Conservation (phyloP, 2,888 invertebrate species). For the Cyclophora albipunctata region DNA sequence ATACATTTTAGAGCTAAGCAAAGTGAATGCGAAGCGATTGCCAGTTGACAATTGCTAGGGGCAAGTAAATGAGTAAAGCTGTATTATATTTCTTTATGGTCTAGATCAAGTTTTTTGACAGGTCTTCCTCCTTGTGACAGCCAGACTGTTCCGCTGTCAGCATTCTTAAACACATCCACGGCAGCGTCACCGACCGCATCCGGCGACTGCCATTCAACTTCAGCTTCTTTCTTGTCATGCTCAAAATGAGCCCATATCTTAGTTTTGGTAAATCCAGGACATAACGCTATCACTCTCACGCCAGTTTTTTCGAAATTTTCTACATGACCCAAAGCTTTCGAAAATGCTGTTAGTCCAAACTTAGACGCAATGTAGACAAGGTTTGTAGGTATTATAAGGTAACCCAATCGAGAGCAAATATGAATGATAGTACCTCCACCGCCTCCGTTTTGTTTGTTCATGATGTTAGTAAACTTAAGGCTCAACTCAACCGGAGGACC, state of each 20-base stretch:
- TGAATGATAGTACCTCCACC: slow-evolving; percentile 77
- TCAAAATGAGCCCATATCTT: slow-evolving; percentile 4
- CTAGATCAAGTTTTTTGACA: no score
- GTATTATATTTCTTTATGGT: no score
- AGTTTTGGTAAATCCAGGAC: slow-evolving; percentile 34
- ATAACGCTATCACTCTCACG: slow-evolving; percentile 67
- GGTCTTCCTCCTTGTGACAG: slow-evolving; percentile 6
- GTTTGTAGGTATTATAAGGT: slow-evolving; percentile 64
- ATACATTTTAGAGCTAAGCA: no score
- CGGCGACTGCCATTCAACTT: neutral
- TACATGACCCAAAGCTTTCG: slow-evolving; percentile 58
- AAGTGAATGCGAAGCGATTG: no score
- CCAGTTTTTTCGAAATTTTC: slow-evolving; percentile 63
- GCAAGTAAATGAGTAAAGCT: no score
- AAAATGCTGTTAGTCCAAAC: slow-evolving; percentile 70
- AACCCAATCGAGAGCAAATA: slow-evolving; percentile 77
- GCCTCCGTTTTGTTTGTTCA: neutral
- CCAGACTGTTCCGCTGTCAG: slow-evolving; percentile 16
- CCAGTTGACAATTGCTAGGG: neutral
- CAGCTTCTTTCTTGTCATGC: no score
- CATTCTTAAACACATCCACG: slow-evolving; percentile 13
- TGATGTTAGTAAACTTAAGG: slow-evolving; percentile 38
- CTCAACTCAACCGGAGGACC: slow-evolving; percentile 40
- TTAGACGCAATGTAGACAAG: slow-evolving; percentile 78
- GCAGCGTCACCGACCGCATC: slow-evolving; percentile 19